Conservation (phyloP, 2,888 invertebrate species). For the Rapana venosa region DNA sequence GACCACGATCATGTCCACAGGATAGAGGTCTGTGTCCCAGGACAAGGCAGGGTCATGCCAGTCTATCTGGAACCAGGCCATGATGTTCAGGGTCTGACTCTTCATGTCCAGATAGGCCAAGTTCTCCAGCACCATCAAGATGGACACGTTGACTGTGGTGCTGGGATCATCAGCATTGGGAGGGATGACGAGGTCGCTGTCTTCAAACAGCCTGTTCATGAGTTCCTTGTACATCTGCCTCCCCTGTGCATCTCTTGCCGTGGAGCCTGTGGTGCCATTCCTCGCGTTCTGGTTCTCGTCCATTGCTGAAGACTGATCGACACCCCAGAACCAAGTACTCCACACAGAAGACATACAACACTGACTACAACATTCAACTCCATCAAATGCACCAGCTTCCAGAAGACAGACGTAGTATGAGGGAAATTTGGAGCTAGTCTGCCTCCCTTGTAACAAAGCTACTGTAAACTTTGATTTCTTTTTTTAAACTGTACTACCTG, state of each 20-base stretch:
- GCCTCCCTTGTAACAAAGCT: too few species aligned
- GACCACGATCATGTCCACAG: constrained; percentile 20
- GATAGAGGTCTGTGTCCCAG: constrained; percentile 20
- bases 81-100: constrained; percentile 25
- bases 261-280: not conserved
- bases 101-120: constrained; percentile 16
- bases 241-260: not conserved
- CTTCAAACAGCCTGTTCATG: not conserved
- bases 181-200: not conserved
- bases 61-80: constrained; percentile 23
- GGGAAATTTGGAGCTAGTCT: too few species aligned
- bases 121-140: not conserved
- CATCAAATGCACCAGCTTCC: not conserved
- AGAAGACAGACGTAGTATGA: too few species aligned
- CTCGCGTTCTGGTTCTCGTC: not conserved
- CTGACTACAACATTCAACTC: too few species aligned
- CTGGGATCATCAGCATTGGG: not conserved
- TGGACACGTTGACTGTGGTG: not conserved
- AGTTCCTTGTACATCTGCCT: constrained; percentile 3
- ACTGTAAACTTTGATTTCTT: too few species aligned
- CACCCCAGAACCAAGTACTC: too few species aligned
- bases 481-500: too few species aligned
- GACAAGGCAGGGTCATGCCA: constrained; percentile 6
- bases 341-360: too few species aligned
- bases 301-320: not conserved